A percentile compares a stretch with the other conserved stretches of the same genome.
phyloP scores from a whole-genome alignment of 2,797 vertebrate genomes.

The Acomys russatus region DNA sequence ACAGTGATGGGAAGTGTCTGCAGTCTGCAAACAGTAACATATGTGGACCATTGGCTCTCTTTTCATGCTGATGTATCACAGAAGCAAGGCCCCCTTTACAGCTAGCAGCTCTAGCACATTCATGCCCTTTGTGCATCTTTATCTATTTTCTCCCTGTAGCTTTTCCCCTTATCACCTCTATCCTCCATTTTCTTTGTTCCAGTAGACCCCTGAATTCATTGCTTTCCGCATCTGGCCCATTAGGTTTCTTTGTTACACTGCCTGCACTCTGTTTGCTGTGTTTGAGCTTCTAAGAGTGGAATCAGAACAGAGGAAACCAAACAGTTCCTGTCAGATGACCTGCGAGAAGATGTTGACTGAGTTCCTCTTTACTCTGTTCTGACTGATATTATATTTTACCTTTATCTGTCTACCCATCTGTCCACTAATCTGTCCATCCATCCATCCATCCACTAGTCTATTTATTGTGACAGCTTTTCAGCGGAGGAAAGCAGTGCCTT shows the following conservation, averaged over 20 bases:
- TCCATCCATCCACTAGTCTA: too few species aligned
- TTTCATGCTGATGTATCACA: not conserved
- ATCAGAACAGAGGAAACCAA: not conserved
- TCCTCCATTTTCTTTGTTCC: not conserved
- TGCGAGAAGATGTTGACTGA: not conserved
- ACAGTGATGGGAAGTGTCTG: accelerated
- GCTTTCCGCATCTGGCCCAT: not conserved
- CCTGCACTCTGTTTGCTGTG: not conserved
- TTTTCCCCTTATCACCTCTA: not conserved
- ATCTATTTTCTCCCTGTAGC: not conserved
- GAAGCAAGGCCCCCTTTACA: not conserved
- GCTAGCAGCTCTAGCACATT: not conserved
- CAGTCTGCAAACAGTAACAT: not conserved
- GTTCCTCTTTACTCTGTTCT: not conserved
- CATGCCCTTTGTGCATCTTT: not conserved
- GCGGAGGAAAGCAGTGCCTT: not conserved
- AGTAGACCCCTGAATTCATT: not conserved
- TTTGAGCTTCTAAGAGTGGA: not conserved
- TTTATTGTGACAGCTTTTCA: not conserved
- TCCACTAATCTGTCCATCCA: accelerated
- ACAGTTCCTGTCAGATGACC: not conserved
- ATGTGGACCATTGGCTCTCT: not conserved
- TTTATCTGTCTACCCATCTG: not conserved
- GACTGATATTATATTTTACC: accelerated
- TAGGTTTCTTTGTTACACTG: not conserved